A percentile compares a stretch with the other conserved stretches of the same genome.
phyloP scores from a whole-genome alignment of 1,140 invertebrate genomes.

The Arion vulgaris region DNA sequence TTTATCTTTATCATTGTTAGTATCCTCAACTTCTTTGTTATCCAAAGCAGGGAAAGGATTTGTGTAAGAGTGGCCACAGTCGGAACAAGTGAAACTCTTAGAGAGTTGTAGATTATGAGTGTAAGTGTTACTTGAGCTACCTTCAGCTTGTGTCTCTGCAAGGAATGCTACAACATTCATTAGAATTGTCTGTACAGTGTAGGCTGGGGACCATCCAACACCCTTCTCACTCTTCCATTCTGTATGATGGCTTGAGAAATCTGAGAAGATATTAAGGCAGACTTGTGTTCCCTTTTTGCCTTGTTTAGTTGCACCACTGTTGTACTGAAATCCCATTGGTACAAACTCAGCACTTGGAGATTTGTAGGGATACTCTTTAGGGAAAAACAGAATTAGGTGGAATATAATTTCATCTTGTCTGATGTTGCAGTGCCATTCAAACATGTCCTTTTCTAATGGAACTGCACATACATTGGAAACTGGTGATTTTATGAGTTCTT shows the following conservation, averaged over 20 bases:
- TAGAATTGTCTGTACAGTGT: conserved; percentile 62
- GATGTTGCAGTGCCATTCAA: conserved; percentile 68
- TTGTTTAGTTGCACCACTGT: conserved; percentile 59
- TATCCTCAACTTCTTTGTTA: conserved; percentile 37
- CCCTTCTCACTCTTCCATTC: conserved; percentile 63
- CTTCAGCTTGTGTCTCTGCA: conserved; percentile 47
- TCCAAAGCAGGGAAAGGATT: conserved; percentile 57
- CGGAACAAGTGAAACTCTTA: conserved; percentile 54
- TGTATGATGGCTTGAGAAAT: conserved; percentile 60
- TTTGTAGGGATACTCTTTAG: conserved; percentile 62
- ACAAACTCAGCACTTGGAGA: conserved; percentile 66
- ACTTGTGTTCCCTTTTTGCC: conserved; percentile 62
- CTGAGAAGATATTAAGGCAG: conserved; percentile 62
- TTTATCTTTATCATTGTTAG: background rate
- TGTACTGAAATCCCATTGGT: conserved; percentile 59
- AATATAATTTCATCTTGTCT: conserved; percentile 61
- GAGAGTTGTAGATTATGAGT: conserved; percentile 52
- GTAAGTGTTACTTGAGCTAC: conserved; percentile 23
- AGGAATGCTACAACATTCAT: conserved; percentile 63
- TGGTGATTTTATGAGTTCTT: conserved; percentile 54
- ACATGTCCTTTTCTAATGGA: conserved; percentile 60
- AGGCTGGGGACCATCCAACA: conserved; percentile 62
- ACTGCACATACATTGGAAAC: conserved; percentile 62
- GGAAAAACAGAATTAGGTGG: conserved; percentile 59
- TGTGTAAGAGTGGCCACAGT: conserved; percentile 60